Conservation (phyloP, 2,888 invertebrate genomes). For the Mesochorus sp. region DNA sequence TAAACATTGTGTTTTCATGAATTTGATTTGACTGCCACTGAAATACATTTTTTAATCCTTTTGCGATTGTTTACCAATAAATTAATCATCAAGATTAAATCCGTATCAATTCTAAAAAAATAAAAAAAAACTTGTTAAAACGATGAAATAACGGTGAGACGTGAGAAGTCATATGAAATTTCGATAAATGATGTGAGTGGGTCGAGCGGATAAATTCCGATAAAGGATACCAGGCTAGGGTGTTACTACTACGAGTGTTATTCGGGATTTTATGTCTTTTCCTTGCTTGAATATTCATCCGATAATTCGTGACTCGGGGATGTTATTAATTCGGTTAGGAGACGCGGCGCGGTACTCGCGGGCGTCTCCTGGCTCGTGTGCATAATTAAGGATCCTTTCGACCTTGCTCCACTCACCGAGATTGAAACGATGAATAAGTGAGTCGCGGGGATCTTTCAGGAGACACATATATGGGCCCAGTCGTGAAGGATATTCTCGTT, state of each 20-base stretch:
- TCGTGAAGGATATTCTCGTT: conserved; percentile 6
- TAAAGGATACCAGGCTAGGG: conserved; percentile 55
- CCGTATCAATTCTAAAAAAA: too few relatives aligned
- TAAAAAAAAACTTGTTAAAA: too few relatives aligned
- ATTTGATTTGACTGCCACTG: too few relatives aligned
- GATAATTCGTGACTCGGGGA: conserved; percentile 59
- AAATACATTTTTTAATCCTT: too few relatives aligned
- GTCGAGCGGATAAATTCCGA: conserved; percentile 42
- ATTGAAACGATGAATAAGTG: conserved; percentile 78
- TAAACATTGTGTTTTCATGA: too few relatives aligned
- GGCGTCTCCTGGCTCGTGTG: conserved; percentile 63
- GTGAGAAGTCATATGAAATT: conserved; percentile 16
- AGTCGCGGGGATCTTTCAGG: conserved; percentile 49
- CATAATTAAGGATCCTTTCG: conserved; percentile 78
- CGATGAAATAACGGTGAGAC: too few relatives aligned
- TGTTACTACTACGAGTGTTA: conserved; percentile 51
- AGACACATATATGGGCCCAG: not conserved
- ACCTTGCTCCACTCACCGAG: conserved; percentile 81
- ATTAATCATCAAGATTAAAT: not conserved
- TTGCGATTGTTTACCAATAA: not conserved
- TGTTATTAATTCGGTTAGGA: conserved; percentile 62
- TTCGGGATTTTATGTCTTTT: conserved; percentile 58
- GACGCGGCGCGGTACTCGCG: conserved; percentile 32
- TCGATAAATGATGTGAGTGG: conserved; percentile 36
- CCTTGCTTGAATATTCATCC: conserved; percentile 61